Conservation (phyloP, 2,888 invertebrate species). For the Muschampia plurimacula region DNA sequence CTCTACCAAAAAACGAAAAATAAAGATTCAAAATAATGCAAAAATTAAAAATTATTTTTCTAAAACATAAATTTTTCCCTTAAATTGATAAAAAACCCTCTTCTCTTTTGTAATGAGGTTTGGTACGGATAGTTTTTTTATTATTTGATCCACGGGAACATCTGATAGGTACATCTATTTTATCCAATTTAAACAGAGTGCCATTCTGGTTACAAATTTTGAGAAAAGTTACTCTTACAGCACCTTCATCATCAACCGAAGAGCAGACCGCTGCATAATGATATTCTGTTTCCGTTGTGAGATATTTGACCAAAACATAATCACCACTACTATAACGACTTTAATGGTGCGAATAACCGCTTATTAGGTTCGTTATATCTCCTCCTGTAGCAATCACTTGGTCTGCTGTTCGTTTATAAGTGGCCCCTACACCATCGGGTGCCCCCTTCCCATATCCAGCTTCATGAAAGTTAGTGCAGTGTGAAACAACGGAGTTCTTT, state of each 20-base stretch:
- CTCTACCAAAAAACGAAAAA: neutral
- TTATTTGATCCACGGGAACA: neutral
- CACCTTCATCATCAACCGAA: constrained; percentile 35
- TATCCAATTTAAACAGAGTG: constrained; percentile 40
- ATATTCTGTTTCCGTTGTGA: constrained; percentile 41
- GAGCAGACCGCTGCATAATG: constrained; percentile 44
- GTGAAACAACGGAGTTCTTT: neutral
- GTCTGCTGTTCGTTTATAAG: neutral
- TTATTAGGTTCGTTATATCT: neutral
- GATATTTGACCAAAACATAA: constrained; percentile 45
- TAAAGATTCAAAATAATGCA: neutral
- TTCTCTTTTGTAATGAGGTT: constrained; percentile 2
- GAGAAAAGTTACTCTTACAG: constrained; percentile 4
- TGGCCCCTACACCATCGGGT: constrained; percentile 36
- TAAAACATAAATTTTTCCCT: neutral
- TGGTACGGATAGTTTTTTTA: constrained; percentile 6
- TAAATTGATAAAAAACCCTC: constrained; percentile 8
- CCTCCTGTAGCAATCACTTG: neutral
- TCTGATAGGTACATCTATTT: neutral
- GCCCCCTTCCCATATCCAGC: too few relatives aligned
- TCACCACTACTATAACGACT: constrained; percentile 23
- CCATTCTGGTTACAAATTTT: neutral
- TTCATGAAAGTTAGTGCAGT: neutral
- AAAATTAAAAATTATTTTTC: constrained; percentile 3
- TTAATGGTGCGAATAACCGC: neutral